Percentiles rank a stretch among this genome's conserved stretches.
phyloP scores from a whole-genome alignment of 2,113 vertebrate species.

The Delphinapterus leucas region DNA sequence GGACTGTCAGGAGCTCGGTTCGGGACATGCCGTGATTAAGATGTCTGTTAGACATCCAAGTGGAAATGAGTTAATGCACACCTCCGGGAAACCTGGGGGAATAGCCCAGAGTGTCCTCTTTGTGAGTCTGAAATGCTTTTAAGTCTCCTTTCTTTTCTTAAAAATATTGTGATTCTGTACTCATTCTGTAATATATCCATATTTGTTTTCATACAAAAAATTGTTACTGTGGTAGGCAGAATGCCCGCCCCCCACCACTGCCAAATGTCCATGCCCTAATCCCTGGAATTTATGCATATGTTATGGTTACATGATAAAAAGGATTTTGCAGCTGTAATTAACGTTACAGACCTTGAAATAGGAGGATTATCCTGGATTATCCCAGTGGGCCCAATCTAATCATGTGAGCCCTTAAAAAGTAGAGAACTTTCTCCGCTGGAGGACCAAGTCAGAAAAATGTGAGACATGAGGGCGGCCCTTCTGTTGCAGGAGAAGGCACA shows the following conservation, averaged over 20 bases:
- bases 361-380: background rate
- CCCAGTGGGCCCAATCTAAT: background rate
- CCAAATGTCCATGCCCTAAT: background rate
- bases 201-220: background rate
- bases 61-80: background rate
- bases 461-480: background rate
- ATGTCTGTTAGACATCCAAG: background rate
- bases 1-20: background rate
- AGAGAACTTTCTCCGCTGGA: background rate
- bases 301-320: background rate
- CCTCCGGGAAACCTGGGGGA: background rate
- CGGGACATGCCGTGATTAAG: background rate
- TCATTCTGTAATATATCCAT: background rate
- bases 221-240: background rate
- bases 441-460: background rate
- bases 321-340: background rate
- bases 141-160: background rate
- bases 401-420: background rate
- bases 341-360: background rate
- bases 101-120: background rate
- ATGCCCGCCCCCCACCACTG: background rate
- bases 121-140: background rate
- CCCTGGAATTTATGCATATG: background rate
- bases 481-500: background rate
- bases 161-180: background rate